phyloP scores from a whole-genome alignment of 2,113 vertebrate species.

The Sterna hirundo region DNA sequence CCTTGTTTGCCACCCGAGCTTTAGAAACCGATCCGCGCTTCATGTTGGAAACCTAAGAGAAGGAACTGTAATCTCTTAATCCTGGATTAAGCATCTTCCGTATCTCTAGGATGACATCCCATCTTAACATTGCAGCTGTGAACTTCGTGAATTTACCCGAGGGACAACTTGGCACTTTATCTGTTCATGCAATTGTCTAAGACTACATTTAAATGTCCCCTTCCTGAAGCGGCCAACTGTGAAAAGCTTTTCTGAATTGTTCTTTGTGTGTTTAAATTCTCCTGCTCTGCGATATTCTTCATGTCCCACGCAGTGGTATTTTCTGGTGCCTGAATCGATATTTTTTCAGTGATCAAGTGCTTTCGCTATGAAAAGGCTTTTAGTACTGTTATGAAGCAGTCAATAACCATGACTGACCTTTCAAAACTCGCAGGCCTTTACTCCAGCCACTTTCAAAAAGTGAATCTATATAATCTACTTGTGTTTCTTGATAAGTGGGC shows the following conservation, averaged over 20 bases:
- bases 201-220: neutral
- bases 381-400: constrained; percentile 38
- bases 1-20: neutral
- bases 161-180: neutral
- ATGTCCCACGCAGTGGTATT: neutral
- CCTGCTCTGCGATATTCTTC: neutral
- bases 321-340: constrained; percentile 30
- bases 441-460: constrained; percentile 2
- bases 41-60: neutral
- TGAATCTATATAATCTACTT: neutral
- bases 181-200: neutral
- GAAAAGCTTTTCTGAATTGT: neutral
- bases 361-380: constrained; percentile 61
- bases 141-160: neutral
- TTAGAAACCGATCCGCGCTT: neutral
- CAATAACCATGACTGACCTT: constrained; percentile 59
- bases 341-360: constrained; percentile 35
- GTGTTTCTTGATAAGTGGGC: neutral
- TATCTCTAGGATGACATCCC: neutral
- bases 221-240: neutral
- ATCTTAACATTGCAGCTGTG: neutral
- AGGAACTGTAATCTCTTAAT: constrained; percentile 21
- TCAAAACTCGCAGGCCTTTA: neutral
- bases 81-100: neutral
- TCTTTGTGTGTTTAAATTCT: neutral